Base-by-base conservation (phyloP, 2,113 vertebrate species). In the Halichoerus grypus region DNA sequence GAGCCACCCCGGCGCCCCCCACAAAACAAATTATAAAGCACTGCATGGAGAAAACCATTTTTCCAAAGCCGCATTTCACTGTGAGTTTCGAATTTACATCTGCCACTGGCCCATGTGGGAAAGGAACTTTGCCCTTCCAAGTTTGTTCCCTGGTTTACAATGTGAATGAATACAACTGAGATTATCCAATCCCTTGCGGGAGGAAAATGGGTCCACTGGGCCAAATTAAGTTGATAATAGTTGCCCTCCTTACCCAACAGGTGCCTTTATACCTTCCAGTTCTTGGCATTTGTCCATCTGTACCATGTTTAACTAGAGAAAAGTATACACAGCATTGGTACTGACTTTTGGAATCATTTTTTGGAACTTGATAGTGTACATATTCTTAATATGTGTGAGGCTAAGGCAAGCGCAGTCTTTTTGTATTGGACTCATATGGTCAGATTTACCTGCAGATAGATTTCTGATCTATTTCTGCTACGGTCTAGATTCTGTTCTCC, bases 61-160 rank as follows among this genome's bases (percentile, higher is more conserved):
- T 85, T 90, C 46, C 51, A 94, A 92, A 80, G 88, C n/a, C 33
- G 46, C 28, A 90, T 65, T 69, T 82, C 65, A 88, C 28, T 5
- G 1, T 55, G 39, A 86, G 26, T 90, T 80, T 53, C 49, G 80
- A 81, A 79, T 88, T 88, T 36, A 88, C 6, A 71, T 36, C 36
- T 59, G 22, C 57, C n/a, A 33, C 51, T 51, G 36, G 12, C 24
- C 4, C 42, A 7, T 46, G 5, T 88, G n/a, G 26, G 28, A 85
- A 89, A 92, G 28, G 51, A 92, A 55, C 2, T 49, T 85, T 36
- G 33, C 57, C 28, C 74, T 72, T 83, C 31, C 55, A 71, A 49
- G 26, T 71, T 65, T 65, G 46, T 26, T 57, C 5, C 26, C 65
- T 69, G 42, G 36, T 77, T 55, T 92, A 81, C 14, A 85, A 8